Percentiles rank a stretch among this genome's conserved stretches.
phyloP scores from a whole-genome alignment of 2,888 invertebrate genomes.

The Tenodera sinensis region DNA sequence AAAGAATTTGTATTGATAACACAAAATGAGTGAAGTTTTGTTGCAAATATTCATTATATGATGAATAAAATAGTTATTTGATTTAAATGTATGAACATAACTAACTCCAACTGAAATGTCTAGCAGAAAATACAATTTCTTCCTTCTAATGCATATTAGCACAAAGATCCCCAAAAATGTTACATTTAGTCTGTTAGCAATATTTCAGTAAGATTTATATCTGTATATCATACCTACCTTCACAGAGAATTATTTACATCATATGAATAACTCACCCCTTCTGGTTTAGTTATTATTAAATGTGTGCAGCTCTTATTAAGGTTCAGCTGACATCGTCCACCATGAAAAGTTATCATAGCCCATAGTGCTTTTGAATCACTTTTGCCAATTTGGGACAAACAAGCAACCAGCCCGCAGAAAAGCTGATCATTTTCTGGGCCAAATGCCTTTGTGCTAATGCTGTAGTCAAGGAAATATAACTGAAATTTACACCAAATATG shows the following conservation, averaged over 20 bases:
- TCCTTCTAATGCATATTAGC: too few species aligned
- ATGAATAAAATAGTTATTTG: too few species aligned
- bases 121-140: too few species aligned
- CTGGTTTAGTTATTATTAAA: slow-evolving; percentile 71
- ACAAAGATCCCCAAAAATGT: too few species aligned
- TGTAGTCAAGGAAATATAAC: background rate
- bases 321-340: slow-evolving; percentile 72
- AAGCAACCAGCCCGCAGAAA: slow-evolving; percentile 72
- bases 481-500: background rate
- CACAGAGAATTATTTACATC: too few species aligned
- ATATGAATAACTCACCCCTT: slow-evolving; percentile 49
- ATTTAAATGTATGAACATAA: too few species aligned
- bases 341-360: slow-evolving; percentile 81
- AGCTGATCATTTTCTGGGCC: slow-evolving; percentile 61
- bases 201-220: background rate
- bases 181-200: too few species aligned
- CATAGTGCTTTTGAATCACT: slow-evolving; percentile 74
- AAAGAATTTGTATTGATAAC: too few species aligned
- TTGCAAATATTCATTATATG: too few species aligned
- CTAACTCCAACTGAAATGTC: too few species aligned
- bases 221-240: background rate
- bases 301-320: slow-evolving; percentile 76
- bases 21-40: too few species aligned
- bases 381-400: slow-evolving; percentile 69
- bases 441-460: slow-evolving; percentile 69